Percentiles rank a stretch among this genome's conserved stretches.
Conservation (phyloP, 2,113 vertebrate genomes). For the Corythornis madagascariensis region DNA sequence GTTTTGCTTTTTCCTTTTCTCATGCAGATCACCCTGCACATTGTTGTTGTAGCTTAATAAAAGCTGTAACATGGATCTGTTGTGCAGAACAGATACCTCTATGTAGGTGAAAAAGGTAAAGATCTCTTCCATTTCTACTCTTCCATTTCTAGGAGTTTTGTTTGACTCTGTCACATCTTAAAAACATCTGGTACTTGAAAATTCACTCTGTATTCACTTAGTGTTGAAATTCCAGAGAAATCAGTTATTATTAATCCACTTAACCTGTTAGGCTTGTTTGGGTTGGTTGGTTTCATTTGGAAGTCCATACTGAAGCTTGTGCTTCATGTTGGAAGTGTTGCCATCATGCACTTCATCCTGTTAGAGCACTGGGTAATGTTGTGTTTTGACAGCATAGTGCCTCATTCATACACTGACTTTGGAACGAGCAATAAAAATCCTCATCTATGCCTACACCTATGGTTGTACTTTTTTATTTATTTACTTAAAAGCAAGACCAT, state of each 20-base stretch:
- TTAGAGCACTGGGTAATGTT: constrained; percentile 28
- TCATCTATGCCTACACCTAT: no score
- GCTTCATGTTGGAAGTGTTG: not conserved
- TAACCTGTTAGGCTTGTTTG: not conserved
- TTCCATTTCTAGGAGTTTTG: not conserved
- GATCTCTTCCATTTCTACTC: not conserved
- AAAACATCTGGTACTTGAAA: not conserved
- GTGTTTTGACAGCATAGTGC: constrained; percentile 37
- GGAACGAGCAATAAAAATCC: no score
- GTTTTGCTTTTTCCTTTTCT: not conserved
- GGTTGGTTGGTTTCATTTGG: not conserved
- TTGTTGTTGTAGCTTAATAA: not conserved
- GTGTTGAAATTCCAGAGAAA: not conserved
- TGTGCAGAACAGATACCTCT: not conserved
- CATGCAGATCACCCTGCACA: not conserved
- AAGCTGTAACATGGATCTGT: not conserved
- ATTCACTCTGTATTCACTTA: not conserved
- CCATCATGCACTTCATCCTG: not conserved
- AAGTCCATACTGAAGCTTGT: not conserved
- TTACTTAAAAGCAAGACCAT: no score
- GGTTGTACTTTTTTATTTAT: no score
- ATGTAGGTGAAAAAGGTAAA: not conserved
- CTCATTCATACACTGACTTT: no score
- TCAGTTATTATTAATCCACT: not conserved
- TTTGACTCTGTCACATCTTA: not conserved